These are phyloP conservation scores for Archaeoteleia sp. DNA, from an alignment of 2,888 invertebrate genomes.

Conservation along the genomic window DNA sequence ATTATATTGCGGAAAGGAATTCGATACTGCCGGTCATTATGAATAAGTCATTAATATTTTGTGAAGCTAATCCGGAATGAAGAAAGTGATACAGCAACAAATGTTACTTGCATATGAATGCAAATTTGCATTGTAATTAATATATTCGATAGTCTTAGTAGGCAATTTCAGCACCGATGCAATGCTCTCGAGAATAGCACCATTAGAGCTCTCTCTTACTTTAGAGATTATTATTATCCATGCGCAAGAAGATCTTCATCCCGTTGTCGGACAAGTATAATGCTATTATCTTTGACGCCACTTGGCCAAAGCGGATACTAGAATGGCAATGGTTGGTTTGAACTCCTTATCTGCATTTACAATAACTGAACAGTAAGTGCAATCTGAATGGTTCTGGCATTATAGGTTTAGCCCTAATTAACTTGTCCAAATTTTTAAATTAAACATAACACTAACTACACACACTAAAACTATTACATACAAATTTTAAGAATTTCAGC, in stretches of 20 bases:
- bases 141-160: constrained; percentile 26
- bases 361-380: constrained; percentile 38
- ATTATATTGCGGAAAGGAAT: no score
- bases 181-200: constrained; percentile 31
- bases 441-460: neutral
- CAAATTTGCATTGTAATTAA: constrained; percentile 24
- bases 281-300: constrained; percentile 51
- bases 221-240: constrained; percentile 50
- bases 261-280: constrained; percentile 51
- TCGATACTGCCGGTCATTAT: no score
- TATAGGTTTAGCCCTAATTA: no score
- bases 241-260: constrained; percentile 47
- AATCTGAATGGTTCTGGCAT: constrained; percentile 20
- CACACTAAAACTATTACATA: neutral
- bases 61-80: neutral
- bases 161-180: constrained; percentile 34
- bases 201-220: constrained; percentile 47
- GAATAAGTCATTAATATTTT: no score
- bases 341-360: constrained; percentile 50
- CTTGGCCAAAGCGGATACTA: constrained; percentile 34
- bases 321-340: constrained; percentile 38
- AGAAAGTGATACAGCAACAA: constrained; percentile 5
- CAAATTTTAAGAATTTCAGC: constrained; percentile 6
- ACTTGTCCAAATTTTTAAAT: no score
- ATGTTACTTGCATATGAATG: neutral